These are phyloP conservation scores for Thyatira batis DNA, from an alignment of 2,888 invertebrate genomes.

Conservation along the genomic window DNA sequence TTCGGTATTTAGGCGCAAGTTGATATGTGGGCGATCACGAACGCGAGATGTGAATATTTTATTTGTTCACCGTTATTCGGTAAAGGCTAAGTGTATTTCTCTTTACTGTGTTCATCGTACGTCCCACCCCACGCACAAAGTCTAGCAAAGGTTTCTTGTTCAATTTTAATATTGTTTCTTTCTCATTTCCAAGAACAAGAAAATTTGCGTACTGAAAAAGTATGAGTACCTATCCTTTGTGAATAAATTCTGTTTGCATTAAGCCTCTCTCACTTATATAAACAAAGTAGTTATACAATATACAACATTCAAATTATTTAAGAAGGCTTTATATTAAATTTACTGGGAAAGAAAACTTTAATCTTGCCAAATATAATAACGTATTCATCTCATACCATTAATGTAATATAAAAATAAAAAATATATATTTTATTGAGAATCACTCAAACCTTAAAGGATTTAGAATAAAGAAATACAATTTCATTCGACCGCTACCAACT, in stretches of 20 bases:
- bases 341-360: no score
- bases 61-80: background rate
- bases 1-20: constrained; percentile 41
- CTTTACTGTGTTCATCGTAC: background rate
- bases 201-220: background rate
- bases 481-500: background rate
- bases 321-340: no score
- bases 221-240: no score
- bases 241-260: no score
- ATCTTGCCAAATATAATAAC: no score
- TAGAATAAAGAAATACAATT: background rate
- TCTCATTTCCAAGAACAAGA: background rate
- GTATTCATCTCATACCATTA: background rate
- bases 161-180: background rate
- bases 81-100: background rate
- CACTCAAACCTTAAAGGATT: background rate
- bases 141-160: background rate
- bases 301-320: no score
- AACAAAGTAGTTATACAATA: no score
- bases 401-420: background rate
- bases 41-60: constrained; percentile 3
- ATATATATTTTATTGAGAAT: background rate
- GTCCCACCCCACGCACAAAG: background rate
- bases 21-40: background rate
- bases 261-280: no score